These are phyloP conservation scores for Corythornis leucogaster DNA, from an alignment of 2,797 vertebrate genomes.

Conservation along the genomic window DNA sequence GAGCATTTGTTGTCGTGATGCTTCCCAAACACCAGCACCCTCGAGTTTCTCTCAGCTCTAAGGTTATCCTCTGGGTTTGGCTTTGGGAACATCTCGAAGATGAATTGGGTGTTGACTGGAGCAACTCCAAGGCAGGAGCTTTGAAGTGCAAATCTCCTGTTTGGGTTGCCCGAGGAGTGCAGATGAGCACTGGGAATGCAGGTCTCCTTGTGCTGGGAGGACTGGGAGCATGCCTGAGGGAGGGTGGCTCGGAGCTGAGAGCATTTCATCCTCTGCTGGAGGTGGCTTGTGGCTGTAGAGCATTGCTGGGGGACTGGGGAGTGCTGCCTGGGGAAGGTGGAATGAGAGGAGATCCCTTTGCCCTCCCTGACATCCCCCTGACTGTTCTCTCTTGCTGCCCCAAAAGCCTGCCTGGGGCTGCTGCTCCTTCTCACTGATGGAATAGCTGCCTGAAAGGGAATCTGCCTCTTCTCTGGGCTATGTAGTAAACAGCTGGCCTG, in stretches of 20 bases:
- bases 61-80: background rate
- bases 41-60: background rate
- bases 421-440: background rate
- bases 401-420: background rate
- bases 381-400: background rate
- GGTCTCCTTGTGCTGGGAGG: background rate
- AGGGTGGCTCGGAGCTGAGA: background rate
- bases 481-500: background rate
- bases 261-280: background rate
- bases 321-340: background rate
- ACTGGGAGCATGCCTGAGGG: background rate
- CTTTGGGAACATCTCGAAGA: background rate
- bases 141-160: conserved; percentile 4
- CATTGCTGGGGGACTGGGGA: background rate
- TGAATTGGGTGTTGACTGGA: background rate
- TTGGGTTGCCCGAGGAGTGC: background rate
- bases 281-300: background rate
- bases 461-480: background rate
- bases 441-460: background rate
- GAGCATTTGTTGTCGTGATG: background rate
- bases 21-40: background rate
- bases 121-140: background rate
- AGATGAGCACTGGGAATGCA: background rate
- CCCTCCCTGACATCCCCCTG: background rate
- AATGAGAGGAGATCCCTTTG: background rate